phyloP scores from a whole-genome alignment of 2,113 vertebrate genomes.

The Zapornia atra region DNA sequence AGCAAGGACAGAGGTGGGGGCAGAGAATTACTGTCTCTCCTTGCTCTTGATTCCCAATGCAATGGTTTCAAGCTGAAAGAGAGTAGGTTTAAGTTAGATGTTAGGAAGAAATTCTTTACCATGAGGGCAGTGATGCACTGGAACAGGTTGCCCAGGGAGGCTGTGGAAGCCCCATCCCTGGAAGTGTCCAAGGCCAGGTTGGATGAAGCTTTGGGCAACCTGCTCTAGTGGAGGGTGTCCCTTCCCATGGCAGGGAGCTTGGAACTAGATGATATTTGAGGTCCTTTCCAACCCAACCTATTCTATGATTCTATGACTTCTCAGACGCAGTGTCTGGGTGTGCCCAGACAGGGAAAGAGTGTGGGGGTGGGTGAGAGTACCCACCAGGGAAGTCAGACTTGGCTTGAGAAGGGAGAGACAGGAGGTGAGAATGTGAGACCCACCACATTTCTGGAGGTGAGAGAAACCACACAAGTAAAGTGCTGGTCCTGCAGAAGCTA shows the following conservation, averaged over 20 bases:
- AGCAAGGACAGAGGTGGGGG: not conserved
- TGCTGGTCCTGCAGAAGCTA: not conserved
- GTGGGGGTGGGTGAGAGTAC: not conserved
- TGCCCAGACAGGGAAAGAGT: not conserved
- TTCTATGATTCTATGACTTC: no score
- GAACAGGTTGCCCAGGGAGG: no score
- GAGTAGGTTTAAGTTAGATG: no score
- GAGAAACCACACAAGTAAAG: not conserved
- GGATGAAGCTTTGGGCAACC: no score
- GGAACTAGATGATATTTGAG: no score
- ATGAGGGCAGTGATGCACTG: no score
- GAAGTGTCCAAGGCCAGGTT: no score
- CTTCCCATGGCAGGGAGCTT: no score
- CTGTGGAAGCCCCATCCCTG: no score
- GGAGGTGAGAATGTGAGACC: accelerated
- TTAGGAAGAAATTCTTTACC: no score
- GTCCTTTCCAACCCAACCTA: no score
- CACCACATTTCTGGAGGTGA: not conserved
- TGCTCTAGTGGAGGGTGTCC: no score
- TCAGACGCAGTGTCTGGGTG: not conserved
- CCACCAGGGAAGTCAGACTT: not conserved
- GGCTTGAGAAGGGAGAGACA: not conserved
- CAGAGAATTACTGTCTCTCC: accelerated
- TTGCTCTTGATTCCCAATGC: not conserved
- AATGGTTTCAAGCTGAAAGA: not conserved